A percentile compares a stretch with the other conserved stretches of the same genome.
These are phyloP conservation scores for Psilanteris sp. DNA, from an alignment of 1,140 invertebrate genomes.

Conservation along the genomic window DNA sequence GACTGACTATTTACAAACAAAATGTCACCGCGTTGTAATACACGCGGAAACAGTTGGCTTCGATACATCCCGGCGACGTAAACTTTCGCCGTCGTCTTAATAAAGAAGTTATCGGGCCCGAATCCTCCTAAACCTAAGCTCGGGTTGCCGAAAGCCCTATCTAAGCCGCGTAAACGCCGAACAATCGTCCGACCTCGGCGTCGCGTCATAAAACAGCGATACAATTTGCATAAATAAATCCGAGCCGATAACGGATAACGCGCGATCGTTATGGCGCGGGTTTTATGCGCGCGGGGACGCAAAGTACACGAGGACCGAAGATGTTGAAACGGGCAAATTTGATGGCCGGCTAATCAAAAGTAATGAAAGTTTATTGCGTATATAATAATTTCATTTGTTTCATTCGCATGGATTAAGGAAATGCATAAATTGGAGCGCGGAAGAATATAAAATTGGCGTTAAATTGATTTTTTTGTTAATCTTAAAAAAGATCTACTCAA, in stretches of 20 bases:
- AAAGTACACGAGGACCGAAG: not conserved
- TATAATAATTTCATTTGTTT: too few relatives aligned
- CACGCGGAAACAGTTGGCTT: not conserved
- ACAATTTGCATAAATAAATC: slow-evolving; percentile 28
- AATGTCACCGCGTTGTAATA: not conserved
- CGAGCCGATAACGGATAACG: slow-evolving; percentile 1
- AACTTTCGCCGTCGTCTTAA: slow-evolving; percentile 8
- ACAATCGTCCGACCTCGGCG: slow-evolving; percentile 3
- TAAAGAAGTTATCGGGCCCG: slow-evolving; percentile 9
- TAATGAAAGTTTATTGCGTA: too few relatives aligned
- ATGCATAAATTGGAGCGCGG: too few relatives aligned
- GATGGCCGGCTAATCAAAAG: too few relatives aligned
- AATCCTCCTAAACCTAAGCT: not conserved
- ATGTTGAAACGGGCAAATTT: too few relatives aligned
- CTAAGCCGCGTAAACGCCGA: slow-evolving; percentile 1
- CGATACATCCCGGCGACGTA: not conserved
- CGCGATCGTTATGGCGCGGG: slow-evolving; percentile 3
- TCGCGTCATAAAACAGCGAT: slow-evolving; percentile 9
- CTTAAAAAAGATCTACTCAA: too few relatives aligned
- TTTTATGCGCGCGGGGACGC: not conserved
- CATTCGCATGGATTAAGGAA: too few relatives aligned
- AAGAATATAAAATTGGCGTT: too few relatives aligned
- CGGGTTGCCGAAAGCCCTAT: not conserved
- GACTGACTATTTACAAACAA: slow-evolving; percentile 1
- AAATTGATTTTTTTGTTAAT: too few relatives aligned